A percentile compares a stretch with the other conserved stretches of the same genome.
phyloP scores from a whole-genome alignment of 1,140 invertebrate species.

The Drosophila nikananu region DNA sequence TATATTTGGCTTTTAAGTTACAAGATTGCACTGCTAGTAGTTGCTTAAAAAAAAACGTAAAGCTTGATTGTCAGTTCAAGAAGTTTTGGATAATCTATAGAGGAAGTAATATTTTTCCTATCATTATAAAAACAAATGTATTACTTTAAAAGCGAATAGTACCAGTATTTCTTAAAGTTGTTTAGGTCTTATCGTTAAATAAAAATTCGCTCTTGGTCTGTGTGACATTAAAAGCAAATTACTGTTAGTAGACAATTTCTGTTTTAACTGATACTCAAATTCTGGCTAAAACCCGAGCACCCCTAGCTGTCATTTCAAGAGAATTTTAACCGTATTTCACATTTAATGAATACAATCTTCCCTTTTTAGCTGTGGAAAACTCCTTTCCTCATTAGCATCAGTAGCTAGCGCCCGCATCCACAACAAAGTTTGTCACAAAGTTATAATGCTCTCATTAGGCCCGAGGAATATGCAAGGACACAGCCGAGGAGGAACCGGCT shows the following conservation, averaged over 20 bases:
- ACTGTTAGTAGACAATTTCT: background rate
- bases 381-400: constrained; percentile 41
- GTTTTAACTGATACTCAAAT: background rate
- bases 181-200: background rate
- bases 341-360: constrained; percentile 20
- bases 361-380: background rate
- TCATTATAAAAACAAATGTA: background rate
- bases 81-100: too few species aligned
- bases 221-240: background rate
- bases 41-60: background rate
- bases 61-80: background rate
- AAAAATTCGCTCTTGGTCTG: too few species aligned
- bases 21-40: background rate
- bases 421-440: constrained; percentile 48
- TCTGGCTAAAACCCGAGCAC: background rate
- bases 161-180: background rate
- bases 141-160: background rate
- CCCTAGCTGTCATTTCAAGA: background rate
- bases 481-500: constrained; percentile 4
- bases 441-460: constrained; percentile 58
- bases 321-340: constrained; percentile 7
- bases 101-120: background rate
- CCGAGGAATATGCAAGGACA: constrained; percentile 49
- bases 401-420: constrained; percentile 3
- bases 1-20: background rate